These are phyloP conservation scores for Brachyhypopomus gauderio DNA, from an alignment of 2,113 vertebrate species.

Conservation along the genomic window DNA sequence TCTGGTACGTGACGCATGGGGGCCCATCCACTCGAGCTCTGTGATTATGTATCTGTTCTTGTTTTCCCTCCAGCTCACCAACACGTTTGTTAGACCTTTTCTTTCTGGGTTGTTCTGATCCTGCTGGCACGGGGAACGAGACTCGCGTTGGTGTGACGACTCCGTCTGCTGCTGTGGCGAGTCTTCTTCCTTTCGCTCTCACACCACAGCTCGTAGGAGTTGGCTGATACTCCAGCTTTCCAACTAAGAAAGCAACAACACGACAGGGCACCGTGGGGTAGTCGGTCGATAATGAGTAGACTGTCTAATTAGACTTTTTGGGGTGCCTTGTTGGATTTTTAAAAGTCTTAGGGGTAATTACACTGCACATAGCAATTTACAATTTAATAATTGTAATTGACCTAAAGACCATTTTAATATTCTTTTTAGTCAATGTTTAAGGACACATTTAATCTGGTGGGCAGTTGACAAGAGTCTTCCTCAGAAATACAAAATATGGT, in stretches of 20 bases:
- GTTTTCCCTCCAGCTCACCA: neutral
- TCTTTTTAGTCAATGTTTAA: neutral
- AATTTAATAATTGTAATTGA: neutral
- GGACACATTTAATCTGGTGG: neutral
- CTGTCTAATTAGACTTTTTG: no score
- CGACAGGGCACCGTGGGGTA: no score
- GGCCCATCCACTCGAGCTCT: neutral
- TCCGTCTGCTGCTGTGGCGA: slow-evolving; percentile 45
- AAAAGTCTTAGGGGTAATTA: no score
- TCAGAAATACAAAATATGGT: neutral
- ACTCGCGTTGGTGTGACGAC: slow-evolving; percentile 27
- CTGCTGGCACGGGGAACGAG: slow-evolving; percentile 35
- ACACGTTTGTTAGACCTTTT: slow-evolving; percentile 25
- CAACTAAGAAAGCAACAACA: neutral
- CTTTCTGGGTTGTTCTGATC: slow-evolving; percentile 32
- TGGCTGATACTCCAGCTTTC: neutral
- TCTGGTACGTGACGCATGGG: neutral
- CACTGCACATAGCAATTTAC: no score
- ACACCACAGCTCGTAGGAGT: neutral
- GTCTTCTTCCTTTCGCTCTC: slow-evolving; percentile 17
- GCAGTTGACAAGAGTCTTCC: neutral
- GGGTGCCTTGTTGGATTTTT: no score
- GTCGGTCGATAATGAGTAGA: no score
- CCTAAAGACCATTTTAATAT: neutral
- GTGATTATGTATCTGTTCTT: neutral